Conservation (phyloP, 92 coral and sea anemone genomes). For the Phenganax marumi region DNA sequence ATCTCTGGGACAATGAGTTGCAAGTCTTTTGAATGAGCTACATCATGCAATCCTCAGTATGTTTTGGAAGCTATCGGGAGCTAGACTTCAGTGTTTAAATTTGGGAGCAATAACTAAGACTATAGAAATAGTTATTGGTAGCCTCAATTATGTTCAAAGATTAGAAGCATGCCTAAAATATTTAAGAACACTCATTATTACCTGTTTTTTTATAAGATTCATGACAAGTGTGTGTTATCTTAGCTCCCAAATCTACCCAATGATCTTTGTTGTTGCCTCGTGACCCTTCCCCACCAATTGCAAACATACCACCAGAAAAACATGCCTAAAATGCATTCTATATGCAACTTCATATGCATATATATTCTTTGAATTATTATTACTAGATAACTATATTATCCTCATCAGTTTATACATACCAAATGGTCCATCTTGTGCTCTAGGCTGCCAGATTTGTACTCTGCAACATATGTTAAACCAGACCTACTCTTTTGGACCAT, state of each 20-base stretch:
- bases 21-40: neutral
- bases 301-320: conserved; percentile 98
- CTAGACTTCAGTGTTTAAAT: neutral
- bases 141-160: too few species aligned
- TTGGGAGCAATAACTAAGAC: too few species aligned
- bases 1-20: too few species aligned
- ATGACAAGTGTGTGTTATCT: conserved; percentile 85
- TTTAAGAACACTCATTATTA: neutral
- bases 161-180: too few species aligned
- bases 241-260: conserved; percentile 73
- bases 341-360: too few species aligned
- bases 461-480: conserved; percentile 89
- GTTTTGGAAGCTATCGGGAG: neutral
- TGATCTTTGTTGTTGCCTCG: conserved; percentile 70
- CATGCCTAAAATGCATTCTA: conserved; percentile 67
- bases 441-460: conserved; percentile 77
- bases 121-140: too few species aligned
- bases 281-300: conserved; percentile 84
- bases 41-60: neutral
- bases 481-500: conserved; percentile 71
- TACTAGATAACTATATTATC: too few species aligned
- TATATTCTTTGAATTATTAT: too few species aligned
- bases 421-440: conserved; percentile 98
- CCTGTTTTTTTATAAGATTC: conserved; percentile 91
- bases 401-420: conserved; percentile 44